Percentiles rank a stretch among this genome's conserved stretches.
phyloP scores from a whole-genome alignment of 2,888 invertebrate species.

The Apamea monoglypha region DNA sequence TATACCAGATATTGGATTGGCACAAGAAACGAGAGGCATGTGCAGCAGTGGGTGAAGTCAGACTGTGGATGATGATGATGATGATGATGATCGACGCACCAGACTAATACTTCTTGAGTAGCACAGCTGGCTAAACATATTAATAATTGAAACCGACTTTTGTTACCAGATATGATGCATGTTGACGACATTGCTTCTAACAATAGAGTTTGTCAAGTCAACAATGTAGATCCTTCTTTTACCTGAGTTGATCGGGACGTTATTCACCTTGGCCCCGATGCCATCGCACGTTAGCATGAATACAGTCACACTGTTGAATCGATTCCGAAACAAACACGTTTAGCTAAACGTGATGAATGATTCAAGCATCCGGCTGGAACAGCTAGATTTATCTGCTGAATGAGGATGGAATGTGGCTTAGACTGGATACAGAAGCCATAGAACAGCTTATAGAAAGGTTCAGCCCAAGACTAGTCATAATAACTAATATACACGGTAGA shows the following conservation, averaged over 20 bases:
- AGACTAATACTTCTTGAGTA: not conserved
- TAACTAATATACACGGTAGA: not conserved
- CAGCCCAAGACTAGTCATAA: not conserved
- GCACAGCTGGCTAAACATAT: too few species aligned
- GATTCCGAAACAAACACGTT: conserved; percentile 31
- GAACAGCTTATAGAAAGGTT: not conserved
- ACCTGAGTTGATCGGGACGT: conserved; percentile 16
- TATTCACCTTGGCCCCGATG: conserved; percentile 53
- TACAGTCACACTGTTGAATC: conserved; percentile 31
- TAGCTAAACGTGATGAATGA: conserved; percentile 1
- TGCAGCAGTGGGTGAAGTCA: too few species aligned
- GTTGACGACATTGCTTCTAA: not conserved
- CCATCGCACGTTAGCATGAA: conserved; percentile 30
- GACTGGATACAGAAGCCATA: not conserved
- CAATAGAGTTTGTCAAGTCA: conserved; percentile 8
- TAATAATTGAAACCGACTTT: too few species aligned
- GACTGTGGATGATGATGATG: too few species aligned
- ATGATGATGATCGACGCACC: not conserved
- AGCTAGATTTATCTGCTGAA: not conserved
- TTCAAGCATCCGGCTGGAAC: conserved; percentile 22
- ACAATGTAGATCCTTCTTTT: conserved; percentile 35
- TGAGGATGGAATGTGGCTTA: conserved; percentile 1
- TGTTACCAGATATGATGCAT: not conserved
- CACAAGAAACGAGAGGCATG: too few species aligned
- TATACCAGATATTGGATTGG: too few species aligned